These are phyloP conservation scores for Nyctibius grandis DNA, from an alignment of 2,797 vertebrate genomes.

Conservation along the genomic window DNA sequence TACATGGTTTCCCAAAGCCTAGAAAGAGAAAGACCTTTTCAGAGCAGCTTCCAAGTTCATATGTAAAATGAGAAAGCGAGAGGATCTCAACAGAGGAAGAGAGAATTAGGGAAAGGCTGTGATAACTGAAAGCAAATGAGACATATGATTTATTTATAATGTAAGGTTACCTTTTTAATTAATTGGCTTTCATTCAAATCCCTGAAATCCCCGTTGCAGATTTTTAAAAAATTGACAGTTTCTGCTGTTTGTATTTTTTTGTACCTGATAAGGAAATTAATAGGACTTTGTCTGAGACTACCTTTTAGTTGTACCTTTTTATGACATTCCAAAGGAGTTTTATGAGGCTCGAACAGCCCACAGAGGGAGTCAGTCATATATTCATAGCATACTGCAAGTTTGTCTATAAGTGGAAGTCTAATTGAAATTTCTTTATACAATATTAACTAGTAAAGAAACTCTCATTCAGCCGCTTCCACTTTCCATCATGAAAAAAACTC, in stretches of 20 bases:
- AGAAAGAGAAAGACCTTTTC: neutral
- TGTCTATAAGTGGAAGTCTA: neutral
- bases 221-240: neutral
- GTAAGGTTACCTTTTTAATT: neutral
- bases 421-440: neutral
- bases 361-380: neutral
- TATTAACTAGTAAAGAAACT: neutral
- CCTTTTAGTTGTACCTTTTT: neutral
- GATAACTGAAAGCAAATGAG: neutral
- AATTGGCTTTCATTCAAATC: neutral
- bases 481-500: neutral
- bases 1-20: neutral
- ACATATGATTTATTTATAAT: neutral
- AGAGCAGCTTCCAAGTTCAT: neutral
- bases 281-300: neutral
- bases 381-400: neutral
- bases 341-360: neutral
- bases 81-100: neutral
- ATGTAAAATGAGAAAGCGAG: neutral
- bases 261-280: neutral
- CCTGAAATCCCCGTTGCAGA: rapidly evolving
- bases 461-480: neutral
- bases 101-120: neutral
- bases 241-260: neutral
- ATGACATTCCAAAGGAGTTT: neutral